Evolutionary conservation across 1,140 invertebrate genomes (phyloP).

Genomic region (Lanistes nyassanus): DNA sequence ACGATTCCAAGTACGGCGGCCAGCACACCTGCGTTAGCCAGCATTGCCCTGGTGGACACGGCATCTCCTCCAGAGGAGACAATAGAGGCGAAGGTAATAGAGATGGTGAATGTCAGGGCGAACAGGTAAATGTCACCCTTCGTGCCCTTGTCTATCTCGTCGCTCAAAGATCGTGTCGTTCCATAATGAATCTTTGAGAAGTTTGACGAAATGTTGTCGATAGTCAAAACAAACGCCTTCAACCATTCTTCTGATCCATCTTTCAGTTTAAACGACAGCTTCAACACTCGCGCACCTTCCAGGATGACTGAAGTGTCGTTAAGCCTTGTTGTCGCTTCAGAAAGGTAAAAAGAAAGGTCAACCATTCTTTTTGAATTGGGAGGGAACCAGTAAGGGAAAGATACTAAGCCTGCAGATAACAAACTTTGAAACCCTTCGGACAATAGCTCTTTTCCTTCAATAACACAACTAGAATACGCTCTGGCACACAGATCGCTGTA

Average conservation of each 20-base stretch:
- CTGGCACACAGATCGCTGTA: conserved; percentile 8
- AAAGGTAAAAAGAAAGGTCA: neutral
- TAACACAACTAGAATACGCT: neutral
- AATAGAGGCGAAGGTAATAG: conserved; percentile 38
- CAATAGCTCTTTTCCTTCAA: neutral
- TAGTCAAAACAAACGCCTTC: neutral
- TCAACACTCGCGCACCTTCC: neutral
- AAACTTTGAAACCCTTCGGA: neutral
- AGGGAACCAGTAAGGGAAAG: conserved; percentile 7
- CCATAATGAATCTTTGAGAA: conserved; percentile 30
- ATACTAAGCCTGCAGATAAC: neutral
- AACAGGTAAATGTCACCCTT: conserved; percentile 40
- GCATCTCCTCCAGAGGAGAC: conserved; percentile 25
- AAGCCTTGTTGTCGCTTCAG: neutral
- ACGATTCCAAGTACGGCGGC: conserved; percentile 89
- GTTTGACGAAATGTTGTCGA: neutral
- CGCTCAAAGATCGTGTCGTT: conserved; percentile 35
- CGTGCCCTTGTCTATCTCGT: conserved; percentile 40
- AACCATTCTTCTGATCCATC: conserved; percentile 4
- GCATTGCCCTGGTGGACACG: conserved; percentile 84
- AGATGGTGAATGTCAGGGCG: conserved; percentile 37
- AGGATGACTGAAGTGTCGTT: neutral
- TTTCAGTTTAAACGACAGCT: conserved; percentile 14
- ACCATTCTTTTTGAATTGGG: neutral
- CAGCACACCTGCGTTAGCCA: conserved; percentile 91